Conservation (phyloP, 2,888 invertebrate genomes). For the Ophion slaviceki region DNA sequence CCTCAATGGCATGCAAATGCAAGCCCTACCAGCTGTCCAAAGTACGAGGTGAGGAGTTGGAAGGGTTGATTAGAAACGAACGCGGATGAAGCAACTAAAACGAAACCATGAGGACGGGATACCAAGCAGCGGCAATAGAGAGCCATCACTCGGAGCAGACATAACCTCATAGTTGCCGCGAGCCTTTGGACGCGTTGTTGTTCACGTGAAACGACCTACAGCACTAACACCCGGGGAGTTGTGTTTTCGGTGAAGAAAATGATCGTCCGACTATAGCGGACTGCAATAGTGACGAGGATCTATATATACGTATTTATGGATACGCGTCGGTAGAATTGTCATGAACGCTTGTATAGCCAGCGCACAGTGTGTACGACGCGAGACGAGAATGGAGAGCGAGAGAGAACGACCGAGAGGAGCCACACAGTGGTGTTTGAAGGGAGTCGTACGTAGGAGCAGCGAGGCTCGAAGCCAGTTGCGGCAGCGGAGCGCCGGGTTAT, state of each 20-base stretch:
- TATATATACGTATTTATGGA: constrained; percentile 1
- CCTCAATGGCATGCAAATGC: constrained; percentile 45
- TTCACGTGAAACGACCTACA: constrained; percentile 59
- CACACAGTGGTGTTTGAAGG: constrained; percentile 48
- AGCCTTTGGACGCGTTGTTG: constrained; percentile 42
- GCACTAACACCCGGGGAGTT: constrained; percentile 56
- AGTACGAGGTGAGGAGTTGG: constrained; percentile 22
- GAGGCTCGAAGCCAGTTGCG: constrained; percentile 67
- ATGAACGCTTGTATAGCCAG: constrained; percentile 49
- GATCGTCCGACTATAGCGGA: constrained; percentile 57
- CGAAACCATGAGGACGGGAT: constrained; percentile 17
- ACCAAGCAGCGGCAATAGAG: constrained; percentile 17
- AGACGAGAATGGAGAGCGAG: constrained; percentile 46
- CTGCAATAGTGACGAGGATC: constrained; percentile 49
- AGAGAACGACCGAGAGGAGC: constrained; percentile 45
- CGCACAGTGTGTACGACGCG: constrained; percentile 37
- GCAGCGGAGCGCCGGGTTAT: constrained; percentile 60
- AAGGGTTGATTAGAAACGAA: constrained; percentile 17
- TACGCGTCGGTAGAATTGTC: constrained; percentile 62
- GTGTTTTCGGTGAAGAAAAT: constrained; percentile 64
- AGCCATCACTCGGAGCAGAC: constrained; percentile 56
- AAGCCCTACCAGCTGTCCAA: constrained; percentile 10
- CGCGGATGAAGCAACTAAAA: constrained; percentile 51
- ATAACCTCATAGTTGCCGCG: constrained; percentile 43
- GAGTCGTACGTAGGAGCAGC: constrained; percentile 61